These are phyloP conservation scores for Sylvilagus floridanus DNA, from an alignment of 2,797 vertebrate species.

Conservation along the genomic window DNA sequence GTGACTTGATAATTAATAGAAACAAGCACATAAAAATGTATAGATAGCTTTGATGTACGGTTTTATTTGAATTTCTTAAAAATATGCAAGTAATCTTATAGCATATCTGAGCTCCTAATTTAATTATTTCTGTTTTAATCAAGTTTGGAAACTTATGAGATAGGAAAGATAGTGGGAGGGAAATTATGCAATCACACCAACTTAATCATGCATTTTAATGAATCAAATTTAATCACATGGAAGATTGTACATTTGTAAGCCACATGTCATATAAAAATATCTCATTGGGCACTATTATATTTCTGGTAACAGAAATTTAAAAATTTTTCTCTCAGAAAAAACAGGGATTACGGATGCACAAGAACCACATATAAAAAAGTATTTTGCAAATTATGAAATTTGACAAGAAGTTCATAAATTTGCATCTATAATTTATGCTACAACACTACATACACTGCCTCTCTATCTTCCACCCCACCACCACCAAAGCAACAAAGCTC, in stretches of 20 bases:
- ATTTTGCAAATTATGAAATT: not conserved
- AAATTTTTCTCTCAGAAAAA: slow-evolving; percentile 1
- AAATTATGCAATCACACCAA: not conserved
- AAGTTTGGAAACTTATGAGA: not conserved
- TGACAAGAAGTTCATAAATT: not conserved
- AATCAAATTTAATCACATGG: not conserved
- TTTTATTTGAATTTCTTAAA: slow-evolving; percentile 17
- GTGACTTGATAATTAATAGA: not conserved
- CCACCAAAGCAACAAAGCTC: not conserved
- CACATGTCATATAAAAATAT: not conserved
- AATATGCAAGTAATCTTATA: not conserved
- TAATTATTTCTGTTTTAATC: not conserved
- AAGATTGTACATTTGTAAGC: not conserved
- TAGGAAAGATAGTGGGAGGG: not conserved
- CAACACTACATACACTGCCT: not conserved
- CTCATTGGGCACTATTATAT: not conserved
- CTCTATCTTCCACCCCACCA: not conserved
- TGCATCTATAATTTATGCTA: not conserved
- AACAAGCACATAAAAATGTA: not conserved
- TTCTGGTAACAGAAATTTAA: not conserved
- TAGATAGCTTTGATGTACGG: not conserved
- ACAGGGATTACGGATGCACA: not conserved
- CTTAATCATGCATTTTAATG: not conserved
- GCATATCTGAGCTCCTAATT: not conserved
- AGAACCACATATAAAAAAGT: not conserved